These are phyloP conservation scores for Holacanthus passer DNA, from an alignment of 2,113 vertebrate species.

Conservation along the genomic window DNA sequence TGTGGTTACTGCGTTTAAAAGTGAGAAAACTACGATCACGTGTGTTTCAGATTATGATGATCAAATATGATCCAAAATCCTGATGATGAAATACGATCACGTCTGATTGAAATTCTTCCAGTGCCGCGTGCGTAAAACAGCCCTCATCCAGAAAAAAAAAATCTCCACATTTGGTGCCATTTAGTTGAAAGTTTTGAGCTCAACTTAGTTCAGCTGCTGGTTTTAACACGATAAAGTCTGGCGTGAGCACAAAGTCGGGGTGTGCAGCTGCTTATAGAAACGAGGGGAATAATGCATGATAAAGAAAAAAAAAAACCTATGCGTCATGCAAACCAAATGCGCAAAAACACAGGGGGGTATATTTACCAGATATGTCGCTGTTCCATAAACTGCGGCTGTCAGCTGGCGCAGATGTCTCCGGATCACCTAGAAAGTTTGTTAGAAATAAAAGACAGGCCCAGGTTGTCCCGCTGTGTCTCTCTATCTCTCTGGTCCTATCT, in stretches of 20 bases:
- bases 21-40: no score
- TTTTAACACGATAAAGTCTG: background rate
- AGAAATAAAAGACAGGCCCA: slow-evolving; percentile 58
- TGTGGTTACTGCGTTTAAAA: slow-evolving; percentile 23
- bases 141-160: no score
- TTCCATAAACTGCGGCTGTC: slow-evolving; percentile 78
- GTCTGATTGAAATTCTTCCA: slow-evolving; percentile 23
- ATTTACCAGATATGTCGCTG: slow-evolving; percentile 81
- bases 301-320: slow-evolving; percentile 58
- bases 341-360: slow-evolving; percentile 45
- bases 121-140: slow-evolving; percentile 5
- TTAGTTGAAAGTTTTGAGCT: slow-evolving; percentile 45
- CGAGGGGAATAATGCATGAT: slow-evolving; percentile 68
- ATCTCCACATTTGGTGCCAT: slow-evolving; percentile 10
- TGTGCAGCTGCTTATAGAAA: slow-evolving; percentile 23
- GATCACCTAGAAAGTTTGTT: slow-evolving; percentile 78
- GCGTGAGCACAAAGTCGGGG: slow-evolving; percentile 29
- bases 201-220: slow-evolving; percentile 22
- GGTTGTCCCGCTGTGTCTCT: slow-evolving; percentile 72
- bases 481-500: slow-evolving; percentile 67
- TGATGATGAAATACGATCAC: no score
- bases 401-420: slow-evolving; percentile 63
- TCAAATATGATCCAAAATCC: no score
- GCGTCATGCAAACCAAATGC: slow-evolving; percentile 76
- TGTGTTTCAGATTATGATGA: no score